Evolutionary conservation across 2,888 invertebrate species (phyloP).

Genomic region (Rhagophthalmus giganteus): DNA sequence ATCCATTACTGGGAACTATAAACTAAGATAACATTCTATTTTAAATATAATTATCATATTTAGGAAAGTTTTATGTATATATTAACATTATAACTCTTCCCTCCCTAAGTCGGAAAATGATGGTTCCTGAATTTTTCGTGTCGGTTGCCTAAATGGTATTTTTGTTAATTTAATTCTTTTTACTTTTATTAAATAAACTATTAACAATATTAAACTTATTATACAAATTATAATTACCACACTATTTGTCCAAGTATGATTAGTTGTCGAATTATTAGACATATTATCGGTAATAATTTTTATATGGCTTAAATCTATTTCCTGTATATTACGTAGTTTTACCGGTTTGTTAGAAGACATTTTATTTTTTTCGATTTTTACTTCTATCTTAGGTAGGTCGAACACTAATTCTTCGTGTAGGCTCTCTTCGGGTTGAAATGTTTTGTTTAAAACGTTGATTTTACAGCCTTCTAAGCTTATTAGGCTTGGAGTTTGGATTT

Average conservation of each 20-base stretch:
- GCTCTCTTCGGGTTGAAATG: conserved; percentile 1
- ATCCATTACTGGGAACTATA: too few relatives aligned
- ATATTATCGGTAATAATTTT: not conserved
- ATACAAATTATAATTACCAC: not conserved
- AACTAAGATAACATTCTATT: too few relatives aligned
- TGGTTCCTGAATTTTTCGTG: not conserved
- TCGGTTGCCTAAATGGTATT: too few relatives aligned
- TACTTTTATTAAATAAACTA: not conserved
- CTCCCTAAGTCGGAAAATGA: not conserved
- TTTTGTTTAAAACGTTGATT: not conserved
- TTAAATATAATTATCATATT: too few relatives aligned
- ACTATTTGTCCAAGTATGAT: not conserved
- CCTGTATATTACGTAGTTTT: not conserved
- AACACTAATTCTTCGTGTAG: not conserved
- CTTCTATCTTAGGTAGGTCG: conserved; percentile 1
- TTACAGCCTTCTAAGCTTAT: conserved; percentile 1
- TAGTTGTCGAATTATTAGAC: not conserved
- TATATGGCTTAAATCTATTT: too few relatives aligned
- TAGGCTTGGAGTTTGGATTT: not conserved
- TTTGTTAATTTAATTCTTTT: not conserved
- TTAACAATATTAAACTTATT: not conserved
- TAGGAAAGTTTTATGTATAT: too few relatives aligned
- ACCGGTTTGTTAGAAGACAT: not conserved
- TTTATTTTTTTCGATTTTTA: not conserved
- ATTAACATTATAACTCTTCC: too few relatives aligned